phyloP scores from a whole-genome alignment of 2,797 vertebrate species.

The Catamblyrhynchus diadema region DNA sequence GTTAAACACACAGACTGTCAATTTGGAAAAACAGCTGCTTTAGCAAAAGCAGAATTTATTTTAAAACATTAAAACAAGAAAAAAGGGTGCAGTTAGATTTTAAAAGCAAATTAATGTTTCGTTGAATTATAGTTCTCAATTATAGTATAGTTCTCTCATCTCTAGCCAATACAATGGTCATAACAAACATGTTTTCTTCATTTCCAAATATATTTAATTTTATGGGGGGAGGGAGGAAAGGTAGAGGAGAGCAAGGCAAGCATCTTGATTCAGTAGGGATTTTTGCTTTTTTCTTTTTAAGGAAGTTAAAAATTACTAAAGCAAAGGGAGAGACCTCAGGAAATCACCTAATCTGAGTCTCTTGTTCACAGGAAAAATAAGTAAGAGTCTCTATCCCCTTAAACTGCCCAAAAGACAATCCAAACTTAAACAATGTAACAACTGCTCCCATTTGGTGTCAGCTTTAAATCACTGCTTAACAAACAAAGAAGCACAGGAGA shows the following conservation, averaged over 20 bases:
- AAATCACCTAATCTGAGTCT: background rate
- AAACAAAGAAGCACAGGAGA: background rate
- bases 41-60: background rate
- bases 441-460: background rate
- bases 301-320: background rate
- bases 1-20: background rate
- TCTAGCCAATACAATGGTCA: background rate
- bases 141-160: background rate
- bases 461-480: background rate
- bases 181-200: background rate
- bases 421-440: background rate
- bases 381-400: background rate
- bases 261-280: background rate
- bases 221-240: fast-evolving
- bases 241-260: background rate
- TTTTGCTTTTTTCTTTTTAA: background rate
- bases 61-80: background rate
- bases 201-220: background rate
- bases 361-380: background rate
- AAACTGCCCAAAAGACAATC: background rate
- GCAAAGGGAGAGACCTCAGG: background rate
- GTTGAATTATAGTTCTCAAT: background rate
- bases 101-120: background rate
- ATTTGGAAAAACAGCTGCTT: background rate
- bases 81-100: background rate